A percentile compares a stretch with the other conserved stretches of the same genome.
phyloP scores from a whole-genome alignment of 2,888 invertebrate species.

The Cheilosia soror region DNA sequence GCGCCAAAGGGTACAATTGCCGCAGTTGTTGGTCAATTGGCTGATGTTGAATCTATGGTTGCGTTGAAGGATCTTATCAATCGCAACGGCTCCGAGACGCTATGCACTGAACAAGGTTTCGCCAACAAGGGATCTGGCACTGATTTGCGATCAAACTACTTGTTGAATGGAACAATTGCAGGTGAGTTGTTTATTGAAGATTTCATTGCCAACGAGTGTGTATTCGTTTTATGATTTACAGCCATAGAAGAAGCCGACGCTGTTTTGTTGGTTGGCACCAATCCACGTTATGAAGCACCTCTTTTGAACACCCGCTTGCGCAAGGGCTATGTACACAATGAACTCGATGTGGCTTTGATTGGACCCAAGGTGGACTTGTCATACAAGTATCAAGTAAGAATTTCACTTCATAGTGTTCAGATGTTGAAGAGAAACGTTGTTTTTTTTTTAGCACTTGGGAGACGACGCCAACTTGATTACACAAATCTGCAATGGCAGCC shows the following conservation, averaged over 20 bases:
- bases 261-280: constrained; percentile 96
- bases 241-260: constrained; percentile 97
- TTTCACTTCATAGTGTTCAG: neutral
- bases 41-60: constrained; percentile 95
- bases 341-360: constrained; percentile 92
- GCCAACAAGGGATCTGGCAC: constrained; percentile 89
- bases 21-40: constrained; percentile 94
- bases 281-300: constrained; percentile 98
- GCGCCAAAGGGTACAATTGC: constrained; percentile 89
- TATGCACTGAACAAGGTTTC: constrained; percentile 96
- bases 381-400: constrained; percentile 91
- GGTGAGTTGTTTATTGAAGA: constrained; percentile 83
- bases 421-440: neutral
- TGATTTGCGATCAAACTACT: constrained; percentile 95
- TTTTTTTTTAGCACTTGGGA: constrained; percentile 89
- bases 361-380: constrained; percentile 96
- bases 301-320: constrained; percentile 97
- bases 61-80: constrained; percentile 97
- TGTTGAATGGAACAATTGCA: constrained; percentile 95
- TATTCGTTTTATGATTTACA: constrained; percentile 77
- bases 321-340: constrained; percentile 97
- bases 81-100: constrained; percentile 91
- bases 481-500: constrained; percentile 88
- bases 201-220: neutral
- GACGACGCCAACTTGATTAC: constrained; percentile 90